Base-by-base conservation (phyloP, 1,140 invertebrate genomes). In the Meteorus sp. region DNA sequence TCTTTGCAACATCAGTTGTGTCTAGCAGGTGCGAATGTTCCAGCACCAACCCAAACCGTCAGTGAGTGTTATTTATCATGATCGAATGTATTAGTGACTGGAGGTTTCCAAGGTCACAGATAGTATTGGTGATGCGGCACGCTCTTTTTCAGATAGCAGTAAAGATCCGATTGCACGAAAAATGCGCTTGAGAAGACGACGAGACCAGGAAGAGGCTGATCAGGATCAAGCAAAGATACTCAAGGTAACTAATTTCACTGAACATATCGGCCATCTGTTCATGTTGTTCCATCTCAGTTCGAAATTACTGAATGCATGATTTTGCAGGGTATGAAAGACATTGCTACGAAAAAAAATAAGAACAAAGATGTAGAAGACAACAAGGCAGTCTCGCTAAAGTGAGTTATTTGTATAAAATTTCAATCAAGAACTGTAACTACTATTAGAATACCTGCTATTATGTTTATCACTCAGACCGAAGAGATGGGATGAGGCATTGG, bases 1-100 rank as follows among this genome's bases (percentile, higher is more conserved):
- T 98, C 95, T 0, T 82, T 99, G 20, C 93, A 95, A 82, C 93
- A 93, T 72, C 96, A 99, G 72, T 74, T 99, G 20, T 82, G 94
- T 58, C 76, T 98, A 56, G 97, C 96, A 45, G 97, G 96, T 1
- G 95, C 95, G 8, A 88, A 88, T 51, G 86, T 93, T 19, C 87
- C 91, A 13, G 84, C 86, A 29, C 87, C 91, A 20, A 80, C 84
- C 50, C 85, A 88, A 44, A 80, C 85, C 5, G 83, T 83, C 51
- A 84, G 88, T 88, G 74, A 75, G 81, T 80, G 57, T 52, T 39
- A 29, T 9, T 29, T 29, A 29, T 29, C 27, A 29, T 29, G 4
- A 29, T 29, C 9, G n/a, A n/a, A n/a, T n/a, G n/a, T n/a, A n/a
- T n/a, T n/a, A n/a, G n/a, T n/a, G n/a, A n/a, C n/a, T n/a, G n/a